phyloP scores from a whole-genome alignment of 2,113 vertebrate genomes.

The Myotis yumanensis region DNA sequence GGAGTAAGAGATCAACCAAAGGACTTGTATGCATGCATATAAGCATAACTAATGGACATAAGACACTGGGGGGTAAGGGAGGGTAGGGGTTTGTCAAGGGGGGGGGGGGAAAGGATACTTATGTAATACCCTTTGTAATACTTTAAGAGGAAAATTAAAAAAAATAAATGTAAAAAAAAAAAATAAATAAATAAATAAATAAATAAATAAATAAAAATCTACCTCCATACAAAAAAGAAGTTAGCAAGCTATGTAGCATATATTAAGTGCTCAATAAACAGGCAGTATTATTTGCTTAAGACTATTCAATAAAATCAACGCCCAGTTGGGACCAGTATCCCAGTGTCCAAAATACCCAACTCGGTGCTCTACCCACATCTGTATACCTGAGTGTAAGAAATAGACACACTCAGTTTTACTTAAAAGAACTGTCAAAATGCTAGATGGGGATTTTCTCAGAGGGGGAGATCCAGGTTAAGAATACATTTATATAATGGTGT shows the following conservation, averaged over 20 bases:
- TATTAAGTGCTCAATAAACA: neutral
- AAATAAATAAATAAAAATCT: no score
- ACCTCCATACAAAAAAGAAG: neutral
- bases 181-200: no score
- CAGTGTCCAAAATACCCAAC: neutral
- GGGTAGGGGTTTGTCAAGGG: no score
- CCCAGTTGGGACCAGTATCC: neutral
- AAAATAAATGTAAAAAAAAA: no score
- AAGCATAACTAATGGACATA: no score
- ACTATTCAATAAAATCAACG: neutral
- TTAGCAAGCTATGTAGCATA: neutral
- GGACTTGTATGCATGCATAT: no score
- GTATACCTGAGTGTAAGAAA: neutral
- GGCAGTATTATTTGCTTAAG: neutral
- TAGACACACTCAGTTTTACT: neutral
- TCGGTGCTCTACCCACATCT: accelerated
- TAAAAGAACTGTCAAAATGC: neutral
- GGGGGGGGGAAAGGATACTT: no score
- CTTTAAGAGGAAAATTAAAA: no score
- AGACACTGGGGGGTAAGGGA: no score
- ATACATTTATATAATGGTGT: neutral
- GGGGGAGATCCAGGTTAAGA: neutral
- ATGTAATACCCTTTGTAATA: no score
- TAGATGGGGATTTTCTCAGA: neutral
- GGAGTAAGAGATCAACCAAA: no score